Evolutionary conservation across 2,888 invertebrate species (phyloP), one percentile per base, ranked within the genome.

Genomic region (Elegia similella): DNA sequence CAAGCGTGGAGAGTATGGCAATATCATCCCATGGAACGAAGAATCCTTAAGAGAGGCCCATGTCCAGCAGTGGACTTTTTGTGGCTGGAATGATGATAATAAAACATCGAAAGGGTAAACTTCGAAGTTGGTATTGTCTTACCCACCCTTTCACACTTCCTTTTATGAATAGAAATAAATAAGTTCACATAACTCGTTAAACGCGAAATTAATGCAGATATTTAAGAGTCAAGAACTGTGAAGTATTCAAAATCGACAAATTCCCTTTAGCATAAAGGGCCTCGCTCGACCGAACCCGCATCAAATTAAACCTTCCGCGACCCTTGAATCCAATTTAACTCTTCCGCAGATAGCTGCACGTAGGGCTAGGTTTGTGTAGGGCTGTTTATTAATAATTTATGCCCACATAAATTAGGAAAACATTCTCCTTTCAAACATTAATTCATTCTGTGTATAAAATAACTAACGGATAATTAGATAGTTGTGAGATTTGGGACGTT

Each of bases 271-370:
- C 75, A 73, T 74, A 75, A 75, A 76, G 71, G 75, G 70, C 63
- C 65, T 67, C 66, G 72, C 66, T 75, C 71, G 67, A 76, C 73
- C 75, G 72, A 70, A 77, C 81, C 84, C 80, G 78, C 79, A 79
- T 86, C 80, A 81, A 80, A 80, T 82, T 80, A 82, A 78, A 78
- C 78, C 78, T 74, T 70, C 56, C 60, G 70, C 70, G 78, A 78
- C 81, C 84, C 79, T 80, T 76, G 75, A 78, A 84, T 78, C 80
- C 73, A 84, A 86, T 87, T 87, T 84, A 81, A 84, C 82, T 84
- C 78, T 74, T 77, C 69, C 73, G 65, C 77, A 77, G 79, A 80
- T 80, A 80, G 68, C 72, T 70, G 69, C 64, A 48, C 65, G 69
- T 58, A 62, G 70, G 70, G 70, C 68, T 72, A n/a, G n/a, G n/a